Conservation (phyloP, 2,888 invertebrate genomes). For the Atethmia centrago region DNA sequence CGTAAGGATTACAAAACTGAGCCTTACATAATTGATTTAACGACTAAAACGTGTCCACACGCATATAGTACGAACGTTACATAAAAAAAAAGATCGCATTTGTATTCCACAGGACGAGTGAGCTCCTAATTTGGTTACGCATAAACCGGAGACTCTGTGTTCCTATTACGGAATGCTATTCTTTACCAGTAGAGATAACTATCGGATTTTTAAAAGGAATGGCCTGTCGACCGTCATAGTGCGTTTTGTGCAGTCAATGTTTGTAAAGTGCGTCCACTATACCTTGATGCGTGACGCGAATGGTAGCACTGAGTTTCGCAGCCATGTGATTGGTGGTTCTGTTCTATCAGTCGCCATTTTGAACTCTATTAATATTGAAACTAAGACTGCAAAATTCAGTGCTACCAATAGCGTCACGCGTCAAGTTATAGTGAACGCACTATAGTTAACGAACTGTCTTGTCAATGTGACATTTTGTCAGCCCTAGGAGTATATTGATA, state of each 20-base stretch:
- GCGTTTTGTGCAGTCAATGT: slow-evolving; percentile 44
- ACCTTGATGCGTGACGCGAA: too few species aligned
- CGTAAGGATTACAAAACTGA: slow-evolving; percentile 62
- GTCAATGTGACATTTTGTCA: slow-evolving; percentile 51
- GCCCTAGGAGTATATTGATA: slow-evolving; percentile 24
- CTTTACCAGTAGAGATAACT: slow-evolving; percentile 56
- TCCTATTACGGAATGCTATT: slow-evolving; percentile 60
- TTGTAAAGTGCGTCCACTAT: too few species aligned
- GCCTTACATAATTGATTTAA: slow-evolving; percentile 65
- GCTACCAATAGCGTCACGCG: too few species aligned
- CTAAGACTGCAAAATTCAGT: too few species aligned
- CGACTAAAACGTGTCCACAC: slow-evolving; percentile 58
- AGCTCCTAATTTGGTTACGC: slow-evolving; percentile 76
- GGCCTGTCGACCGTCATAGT: slow-evolving; percentile 33
- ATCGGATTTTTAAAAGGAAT: slow-evolving; percentile 58
- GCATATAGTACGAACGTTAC: slow-evolving; percentile 60
- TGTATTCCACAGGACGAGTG: slow-evolving; percentile 71
- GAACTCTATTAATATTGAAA: too few species aligned
- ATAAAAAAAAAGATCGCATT: slow-evolving; percentile 70
- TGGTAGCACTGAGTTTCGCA: too few species aligned
- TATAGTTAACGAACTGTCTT: slow-evolving; percentile 55
- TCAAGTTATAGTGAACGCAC: too few species aligned
- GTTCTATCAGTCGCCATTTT: too few species aligned
- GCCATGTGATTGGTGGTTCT: too few species aligned
- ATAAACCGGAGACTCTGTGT: slow-evolving; percentile 62